These are phyloP conservation scores for Rosalia funebris DNA, from an alignment of 2,888 invertebrate genomes.

Conservation along the genomic window DNA sequence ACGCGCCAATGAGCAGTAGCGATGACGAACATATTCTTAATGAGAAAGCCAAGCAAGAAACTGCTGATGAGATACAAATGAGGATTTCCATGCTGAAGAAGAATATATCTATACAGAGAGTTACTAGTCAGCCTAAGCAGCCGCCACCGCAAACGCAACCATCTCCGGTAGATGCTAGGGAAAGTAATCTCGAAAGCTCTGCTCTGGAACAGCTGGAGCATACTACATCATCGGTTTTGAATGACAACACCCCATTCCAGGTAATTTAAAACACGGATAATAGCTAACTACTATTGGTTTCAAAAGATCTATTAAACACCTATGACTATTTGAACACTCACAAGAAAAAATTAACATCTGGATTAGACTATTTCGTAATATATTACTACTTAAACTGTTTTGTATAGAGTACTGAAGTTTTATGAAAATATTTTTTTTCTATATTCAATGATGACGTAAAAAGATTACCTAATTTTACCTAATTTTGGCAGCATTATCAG, in stretches of 20 bases:
- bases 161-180: slow-evolving; percentile 19
- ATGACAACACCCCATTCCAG: slow-evolving; percentile 61
- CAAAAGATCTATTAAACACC: too few species aligned
- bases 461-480: too few species aligned
- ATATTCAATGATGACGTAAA: too few species aligned
- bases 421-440: too few species aligned
- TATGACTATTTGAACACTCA: too few species aligned
- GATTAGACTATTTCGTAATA: too few species aligned
- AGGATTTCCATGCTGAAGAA: slow-evolving; percentile 51
- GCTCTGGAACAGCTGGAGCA: slow-evolving; percentile 60
- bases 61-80: slow-evolving; percentile 48
- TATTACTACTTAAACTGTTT: too few species aligned
- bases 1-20: slow-evolving; percentile 47
- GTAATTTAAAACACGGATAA: too few species aligned
- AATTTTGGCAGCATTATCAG: too few species aligned
- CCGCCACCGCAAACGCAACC: slow-evolving; percentile 26
- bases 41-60: slow-evolving; percentile 29
- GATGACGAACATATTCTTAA: slow-evolving; percentile 48
- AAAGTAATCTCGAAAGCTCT: slow-evolving; percentile 44
- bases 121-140: slow-evolving; percentile 41
- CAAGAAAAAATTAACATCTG: too few species aligned
- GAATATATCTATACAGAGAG: slow-evolving; percentile 55
- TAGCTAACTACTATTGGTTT: too few species aligned
- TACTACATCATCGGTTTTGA: slow-evolving; percentile 57
- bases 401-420: too few species aligned